Conservation (phyloP, 2,113 vertebrate species). For the Plestiodon gilberti region DNA sequence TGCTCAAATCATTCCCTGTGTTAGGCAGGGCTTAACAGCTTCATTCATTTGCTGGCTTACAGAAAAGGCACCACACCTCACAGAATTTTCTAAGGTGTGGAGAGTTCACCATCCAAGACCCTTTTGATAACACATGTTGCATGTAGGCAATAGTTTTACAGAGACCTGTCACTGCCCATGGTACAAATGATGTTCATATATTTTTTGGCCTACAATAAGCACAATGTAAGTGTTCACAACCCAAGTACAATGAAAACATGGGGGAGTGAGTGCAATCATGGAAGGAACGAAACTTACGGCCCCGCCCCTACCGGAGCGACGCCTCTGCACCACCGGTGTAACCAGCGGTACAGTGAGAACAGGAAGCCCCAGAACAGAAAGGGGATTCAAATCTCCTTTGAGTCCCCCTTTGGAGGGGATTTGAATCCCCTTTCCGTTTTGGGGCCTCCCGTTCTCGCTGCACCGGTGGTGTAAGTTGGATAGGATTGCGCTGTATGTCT, state of each 20-base stretch:
- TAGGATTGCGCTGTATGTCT: too few relatives aligned
- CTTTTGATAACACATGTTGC: not conserved
- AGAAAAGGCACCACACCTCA: not conserved
- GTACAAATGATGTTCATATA: not conserved
- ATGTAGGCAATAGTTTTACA: not conserved
- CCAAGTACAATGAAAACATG: not conserved
- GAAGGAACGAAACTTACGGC: too few relatives aligned
- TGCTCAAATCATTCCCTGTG: not conserved
- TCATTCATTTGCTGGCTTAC: not conserved
- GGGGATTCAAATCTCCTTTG: too few relatives aligned
- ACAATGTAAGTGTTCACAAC: not conserved
- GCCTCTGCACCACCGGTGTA: too few relatives aligned
- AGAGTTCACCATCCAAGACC: not conserved
- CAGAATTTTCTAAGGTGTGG: not conserved
- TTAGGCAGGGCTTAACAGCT: not conserved
- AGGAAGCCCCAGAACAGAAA: too few relatives aligned
- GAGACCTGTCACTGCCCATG: not conserved
- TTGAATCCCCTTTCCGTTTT: too few relatives aligned
- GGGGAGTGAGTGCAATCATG: not conserved
- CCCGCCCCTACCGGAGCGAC: too few relatives aligned
- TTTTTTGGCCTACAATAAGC: not conserved
- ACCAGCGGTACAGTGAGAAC: too few relatives aligned
- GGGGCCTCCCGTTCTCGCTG: too few relatives aligned
- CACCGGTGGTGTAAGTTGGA: too few relatives aligned
- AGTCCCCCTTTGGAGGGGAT: too few relatives aligned